phyloP scores from a whole-genome alignment of 2,888 invertebrate genomes.

The Idaea biselata region DNA sequence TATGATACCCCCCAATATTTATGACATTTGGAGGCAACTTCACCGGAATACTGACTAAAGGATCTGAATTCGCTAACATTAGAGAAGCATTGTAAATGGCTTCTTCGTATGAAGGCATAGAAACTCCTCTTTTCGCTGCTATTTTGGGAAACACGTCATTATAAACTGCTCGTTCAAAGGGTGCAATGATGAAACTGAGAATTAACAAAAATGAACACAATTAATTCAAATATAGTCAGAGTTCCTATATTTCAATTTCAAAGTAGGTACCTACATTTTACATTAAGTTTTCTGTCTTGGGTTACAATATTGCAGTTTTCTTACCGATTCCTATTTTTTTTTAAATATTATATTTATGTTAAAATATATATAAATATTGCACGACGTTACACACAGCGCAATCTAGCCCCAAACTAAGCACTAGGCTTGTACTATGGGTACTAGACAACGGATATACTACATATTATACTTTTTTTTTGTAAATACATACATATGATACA shows the following conservation, averaged over 20 bases:
- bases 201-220: not conserved
- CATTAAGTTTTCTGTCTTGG: too few relatives aligned
- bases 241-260: not conserved
- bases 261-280: too few relatives aligned
- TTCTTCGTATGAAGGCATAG: slow-evolving; percentile 48
- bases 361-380: too few relatives aligned
- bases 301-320: too few relatives aligned
- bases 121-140: slow-evolving; percentile 46
- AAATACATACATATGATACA: too few relatives aligned
- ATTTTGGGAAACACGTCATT: slow-evolving; percentile 37
- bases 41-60: slow-evolving; percentile 43
- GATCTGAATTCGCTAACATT: slow-evolving; percentile 51
- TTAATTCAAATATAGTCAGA: not conserved
- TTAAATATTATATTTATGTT: too few relatives aligned
- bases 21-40: slow-evolving; percentile 52
- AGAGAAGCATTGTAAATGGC: slow-evolving; percentile 46
- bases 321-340: too few relatives aligned
- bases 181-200: slow-evolving; percentile 43
- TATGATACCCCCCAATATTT: slow-evolving; percentile 59
- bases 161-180: slow-evolving; percentile 43
- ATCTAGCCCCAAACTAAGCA: too few relatives aligned
- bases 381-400: too few relatives aligned
- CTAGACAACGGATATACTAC: too few relatives aligned
- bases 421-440: too few relatives aligned
- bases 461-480: too few relatives aligned